Percentiles rank a stretch among this genome's conserved stretches.
phyloP scores from a whole-genome alignment of 1,140 invertebrate species.

The Trissolcus basalis region DNA sequence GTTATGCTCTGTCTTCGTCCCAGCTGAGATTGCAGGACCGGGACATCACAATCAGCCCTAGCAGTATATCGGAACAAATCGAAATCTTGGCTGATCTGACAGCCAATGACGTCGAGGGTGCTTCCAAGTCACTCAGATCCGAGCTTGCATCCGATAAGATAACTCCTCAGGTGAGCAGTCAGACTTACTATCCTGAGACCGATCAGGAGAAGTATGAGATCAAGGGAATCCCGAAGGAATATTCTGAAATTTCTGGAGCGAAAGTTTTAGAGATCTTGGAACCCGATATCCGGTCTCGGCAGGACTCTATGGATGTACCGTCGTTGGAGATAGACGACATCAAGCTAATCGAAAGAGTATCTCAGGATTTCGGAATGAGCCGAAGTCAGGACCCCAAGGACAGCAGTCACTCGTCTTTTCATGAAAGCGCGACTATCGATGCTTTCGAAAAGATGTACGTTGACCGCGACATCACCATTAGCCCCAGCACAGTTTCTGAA shows the following conservation, averaged over 20 bases:
- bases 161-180: slow-evolving; percentile 32
- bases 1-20: slow-evolving; percentile 59
- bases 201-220: slow-evolving; percentile 34
- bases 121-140: slow-evolving; percentile 47
- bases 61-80: slow-evolving; percentile 70
- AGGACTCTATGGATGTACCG: slow-evolving; percentile 70
- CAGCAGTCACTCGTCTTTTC: slow-evolving; percentile 57
- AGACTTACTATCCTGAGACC: slow-evolving; percentile 50
- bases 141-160: slow-evolving; percentile 50
- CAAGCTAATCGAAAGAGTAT: slow-evolving; percentile 46
- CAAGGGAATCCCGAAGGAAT: slow-evolving; percentile 55
- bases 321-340: slow-evolving; percentile 68
- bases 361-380: slow-evolving; percentile 58
- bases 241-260: slow-evolving; percentile 65
- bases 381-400: slow-evolving; percentile 54
- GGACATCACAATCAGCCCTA: slow-evolving; percentile 70
- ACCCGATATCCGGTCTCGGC: slow-evolving; percentile 61
- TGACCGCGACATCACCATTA: slow-evolving; percentile 65
- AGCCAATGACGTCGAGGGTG: slow-evolving; percentile 52
- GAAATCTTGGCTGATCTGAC: slow-evolving; percentile 63
- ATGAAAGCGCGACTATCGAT: slow-evolving; percentile 66
- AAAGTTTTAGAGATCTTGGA: slow-evolving; percentile 71
- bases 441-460: slow-evolving; percentile 65
- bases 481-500: slow-evolving; percentile 65
- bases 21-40: slow-evolving; percentile 61